These are phyloP conservation scores for Entomobrya proxima DNA, from an alignment of 2,888 invertebrate species.

Conservation along the genomic window DNA sequence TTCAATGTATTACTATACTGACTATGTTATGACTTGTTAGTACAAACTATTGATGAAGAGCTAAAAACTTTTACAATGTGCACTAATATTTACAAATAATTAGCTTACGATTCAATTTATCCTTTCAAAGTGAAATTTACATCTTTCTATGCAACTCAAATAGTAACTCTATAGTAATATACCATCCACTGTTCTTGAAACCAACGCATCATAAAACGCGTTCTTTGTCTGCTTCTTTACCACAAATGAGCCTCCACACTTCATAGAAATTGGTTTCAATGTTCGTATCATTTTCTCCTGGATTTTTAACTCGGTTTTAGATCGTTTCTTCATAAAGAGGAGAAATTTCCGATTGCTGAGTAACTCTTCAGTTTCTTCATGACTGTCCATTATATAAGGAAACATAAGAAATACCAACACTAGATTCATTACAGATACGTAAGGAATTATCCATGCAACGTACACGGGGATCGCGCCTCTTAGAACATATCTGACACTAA, in stretches of 20 bases:
- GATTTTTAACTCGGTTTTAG: no score
- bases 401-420: neutral
- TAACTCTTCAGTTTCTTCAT: neutral
- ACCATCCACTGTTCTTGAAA: conserved; percentile 5
- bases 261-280: neutral
- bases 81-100: no score
- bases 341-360: neutral
- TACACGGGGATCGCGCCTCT: neutral
- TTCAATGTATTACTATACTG: no score
- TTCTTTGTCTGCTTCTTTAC: neutral
- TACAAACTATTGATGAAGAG: no score
- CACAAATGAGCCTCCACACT: neutral
- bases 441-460: neutral
- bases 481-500: neutral
- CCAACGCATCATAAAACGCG: neutral
- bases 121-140: no score
- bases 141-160: no score
- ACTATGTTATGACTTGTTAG: no score
- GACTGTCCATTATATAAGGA: neutral
- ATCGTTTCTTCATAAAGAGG: no score
- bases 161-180: neutral
- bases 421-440: neutral
- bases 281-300: no score
- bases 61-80: no score
- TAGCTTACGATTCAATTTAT: no score